Evolutionary conservation across 2,888 invertebrate species (phyloP).

Genomic region (Tinea semifulvella): DNA sequence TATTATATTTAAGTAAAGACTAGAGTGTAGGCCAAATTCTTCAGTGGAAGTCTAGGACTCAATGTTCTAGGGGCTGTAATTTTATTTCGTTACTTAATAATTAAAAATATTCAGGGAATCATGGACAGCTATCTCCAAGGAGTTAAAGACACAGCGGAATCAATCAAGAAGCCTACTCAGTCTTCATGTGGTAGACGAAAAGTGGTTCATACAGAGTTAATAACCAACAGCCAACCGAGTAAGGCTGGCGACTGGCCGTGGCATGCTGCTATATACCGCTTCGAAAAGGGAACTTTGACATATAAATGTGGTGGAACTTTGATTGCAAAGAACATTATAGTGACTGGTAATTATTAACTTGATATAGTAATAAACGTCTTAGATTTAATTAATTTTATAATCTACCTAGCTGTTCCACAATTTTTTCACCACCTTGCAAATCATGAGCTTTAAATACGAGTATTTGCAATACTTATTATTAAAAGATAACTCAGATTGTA

Average conservation of each 20-base stretch:
- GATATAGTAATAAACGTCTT: too few species aligned
- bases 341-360: slow-evolving; percentile 38
- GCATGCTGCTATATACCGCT: slow-evolving; percentile 39
- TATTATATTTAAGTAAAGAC: too few species aligned
- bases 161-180: not conserved
- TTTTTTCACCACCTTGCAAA: too few species aligned
- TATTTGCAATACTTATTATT: too few species aligned
- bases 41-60: too few species aligned
- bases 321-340: slow-evolving; percentile 30
- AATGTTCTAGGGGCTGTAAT: too few species aligned
- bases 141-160: slow-evolving; percentile 24
- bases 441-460: too few species aligned
- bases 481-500: too few species aligned
- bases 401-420: too few species aligned
- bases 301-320: slow-evolving; percentile 47
- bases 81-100: too few species aligned
- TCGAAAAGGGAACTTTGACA: slow-evolving; percentile 24
- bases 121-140: slow-evolving; percentile 6
- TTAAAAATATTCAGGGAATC: slow-evolving; percentile 3
- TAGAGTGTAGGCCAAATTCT: too few species aligned
- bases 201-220: slow-evolving; percentile 32
- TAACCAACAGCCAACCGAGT: slow-evolving; percentile 34
- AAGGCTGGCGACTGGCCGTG: slow-evolving; percentile 51
- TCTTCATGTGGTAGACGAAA: slow-evolving; percentile 33
- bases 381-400: too few species aligned